A percentile compares a stretch with the other conserved stretches of the same genome.
Evolutionary conservation across 1,140 invertebrate genomes (phyloP).

Genomic region (Oncopeltus fasciatus): DNA sequence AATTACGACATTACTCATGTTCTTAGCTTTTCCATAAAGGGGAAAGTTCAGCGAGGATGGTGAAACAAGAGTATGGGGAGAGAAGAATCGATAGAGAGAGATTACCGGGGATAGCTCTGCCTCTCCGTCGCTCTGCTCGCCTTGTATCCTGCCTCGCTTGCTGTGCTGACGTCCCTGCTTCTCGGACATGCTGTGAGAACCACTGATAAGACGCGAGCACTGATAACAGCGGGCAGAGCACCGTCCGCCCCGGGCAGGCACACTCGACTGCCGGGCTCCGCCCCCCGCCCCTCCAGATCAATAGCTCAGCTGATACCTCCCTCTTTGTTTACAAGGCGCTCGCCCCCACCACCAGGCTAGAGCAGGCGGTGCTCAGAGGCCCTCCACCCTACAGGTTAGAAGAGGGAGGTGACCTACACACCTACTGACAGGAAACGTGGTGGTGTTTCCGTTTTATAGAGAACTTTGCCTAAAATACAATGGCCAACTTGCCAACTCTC

Average conservation of each 20-base stretch:
- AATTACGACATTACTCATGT: too few species aligned
- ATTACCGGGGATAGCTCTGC: constrained; percentile 14
- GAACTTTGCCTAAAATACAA: too few species aligned
- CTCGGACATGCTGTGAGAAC: neutral
- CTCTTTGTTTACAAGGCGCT: neutral
- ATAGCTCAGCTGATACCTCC: neutral
- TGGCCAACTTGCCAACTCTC: too few species aligned
- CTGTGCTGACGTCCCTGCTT: neutral
- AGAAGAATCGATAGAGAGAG: too few species aligned
- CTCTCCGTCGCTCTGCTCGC: constrained; percentile 11
- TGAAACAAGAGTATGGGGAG: neutral
- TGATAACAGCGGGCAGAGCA: neutral
- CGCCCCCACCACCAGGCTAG: neutral
- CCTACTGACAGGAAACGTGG: too few species aligned
- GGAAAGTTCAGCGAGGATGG: neutral
- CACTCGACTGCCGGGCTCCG: neutral
- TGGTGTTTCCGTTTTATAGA: too few species aligned
- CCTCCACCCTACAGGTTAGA: neutral
- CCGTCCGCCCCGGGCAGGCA: neutral
- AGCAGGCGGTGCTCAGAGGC: too few species aligned
- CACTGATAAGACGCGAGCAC: neutral
- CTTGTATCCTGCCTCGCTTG: neutral
- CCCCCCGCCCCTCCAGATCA: neutral
- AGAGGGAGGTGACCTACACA: too few species aligned
- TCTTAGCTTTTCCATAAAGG: too few species aligned